phyloP scores from a whole-genome alignment of 2,797 vertebrate species.

The Limosa lapponica region DNA sequence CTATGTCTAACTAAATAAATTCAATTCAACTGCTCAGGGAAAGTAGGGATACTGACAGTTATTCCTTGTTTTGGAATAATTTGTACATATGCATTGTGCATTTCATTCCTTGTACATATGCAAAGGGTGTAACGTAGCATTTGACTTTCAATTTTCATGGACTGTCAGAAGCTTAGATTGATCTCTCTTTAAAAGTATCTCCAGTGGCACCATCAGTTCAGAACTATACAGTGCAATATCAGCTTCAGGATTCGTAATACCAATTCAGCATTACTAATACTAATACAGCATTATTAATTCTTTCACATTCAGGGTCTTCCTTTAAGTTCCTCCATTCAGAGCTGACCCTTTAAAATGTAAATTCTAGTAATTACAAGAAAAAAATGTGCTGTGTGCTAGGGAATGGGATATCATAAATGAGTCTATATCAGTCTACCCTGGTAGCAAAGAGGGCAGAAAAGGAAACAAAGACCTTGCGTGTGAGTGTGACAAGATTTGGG shows the following conservation, averaged over 20 bases:
- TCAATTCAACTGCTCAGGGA: neutral
- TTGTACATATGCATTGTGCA: neutral
- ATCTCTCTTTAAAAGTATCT: neutral
- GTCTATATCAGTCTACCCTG: neutral
- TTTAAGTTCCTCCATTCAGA: neutral
- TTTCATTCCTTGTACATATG: neutral
- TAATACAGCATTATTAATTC: neutral
- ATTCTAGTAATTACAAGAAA: neutral
- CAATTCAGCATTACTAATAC: neutral
- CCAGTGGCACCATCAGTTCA: neutral
- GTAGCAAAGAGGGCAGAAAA: neutral
- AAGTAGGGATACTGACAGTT: neutral
- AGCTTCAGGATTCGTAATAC: neutral
- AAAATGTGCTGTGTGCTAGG: neutral
- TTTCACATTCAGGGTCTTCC: neutral
- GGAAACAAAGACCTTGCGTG: neutral
- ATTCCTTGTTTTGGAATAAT: neutral
- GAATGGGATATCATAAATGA: neutral
- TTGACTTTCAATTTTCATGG: neutral
- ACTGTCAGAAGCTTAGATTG: neutral
- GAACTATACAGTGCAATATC: neutral
- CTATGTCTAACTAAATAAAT: neutral
- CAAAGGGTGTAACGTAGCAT: neutral
- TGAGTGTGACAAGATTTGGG: neutral
- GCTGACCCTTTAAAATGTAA: neutral